phyloP scores from a whole-genome alignment of 2,113 vertebrate genomes.

The Osmerus eperlanus region DNA sequence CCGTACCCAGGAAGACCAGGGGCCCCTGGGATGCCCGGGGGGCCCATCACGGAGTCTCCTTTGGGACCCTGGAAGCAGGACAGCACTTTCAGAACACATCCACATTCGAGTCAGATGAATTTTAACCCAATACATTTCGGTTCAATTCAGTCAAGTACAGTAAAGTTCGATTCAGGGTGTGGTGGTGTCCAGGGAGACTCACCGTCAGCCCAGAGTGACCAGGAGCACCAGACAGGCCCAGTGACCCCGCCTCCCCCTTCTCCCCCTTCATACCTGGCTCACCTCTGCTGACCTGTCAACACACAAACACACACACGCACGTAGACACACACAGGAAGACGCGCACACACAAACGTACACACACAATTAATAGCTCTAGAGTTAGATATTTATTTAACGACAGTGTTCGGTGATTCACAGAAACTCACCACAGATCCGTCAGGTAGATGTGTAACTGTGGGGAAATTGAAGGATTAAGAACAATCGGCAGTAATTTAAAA shows the following conservation, averaged over 20 bases:
- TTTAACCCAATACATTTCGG: neutral
- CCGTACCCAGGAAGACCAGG: constrained; percentile 86
- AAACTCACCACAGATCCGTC: no score
- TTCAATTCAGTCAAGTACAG: neutral
- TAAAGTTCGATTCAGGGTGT: neutral
- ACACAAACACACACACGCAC: constrained; percentile 11
- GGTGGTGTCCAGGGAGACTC: constrained; percentile 53
- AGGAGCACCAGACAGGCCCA: constrained; percentile 76
- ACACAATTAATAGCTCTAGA: no score
- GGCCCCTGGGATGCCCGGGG: constrained; percentile 80
- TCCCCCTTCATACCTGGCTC: constrained; percentile 73
- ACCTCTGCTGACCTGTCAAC: constrained; percentile 68
- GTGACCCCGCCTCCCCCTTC: constrained; percentile 74
- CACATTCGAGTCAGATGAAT: constrained; percentile 7
- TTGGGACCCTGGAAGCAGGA: constrained; percentile 81
- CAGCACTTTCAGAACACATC: neutral
- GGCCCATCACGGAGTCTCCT: constrained; percentile 82
- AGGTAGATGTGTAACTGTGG: no score
- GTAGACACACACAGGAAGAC: constrained; percentile 5
- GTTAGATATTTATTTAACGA: no score
- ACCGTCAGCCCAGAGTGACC: constrained; percentile 81
- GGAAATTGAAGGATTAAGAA: no score
- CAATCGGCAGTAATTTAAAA: no score
- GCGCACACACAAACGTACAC: neutral
- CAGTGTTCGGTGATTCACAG: no score